These are phyloP conservation scores for Cassiopea andromeda DNA, from an alignment of 30 jellyfish, hydroid and myxozoan genomes.

Conservation along the genomic window DNA sequence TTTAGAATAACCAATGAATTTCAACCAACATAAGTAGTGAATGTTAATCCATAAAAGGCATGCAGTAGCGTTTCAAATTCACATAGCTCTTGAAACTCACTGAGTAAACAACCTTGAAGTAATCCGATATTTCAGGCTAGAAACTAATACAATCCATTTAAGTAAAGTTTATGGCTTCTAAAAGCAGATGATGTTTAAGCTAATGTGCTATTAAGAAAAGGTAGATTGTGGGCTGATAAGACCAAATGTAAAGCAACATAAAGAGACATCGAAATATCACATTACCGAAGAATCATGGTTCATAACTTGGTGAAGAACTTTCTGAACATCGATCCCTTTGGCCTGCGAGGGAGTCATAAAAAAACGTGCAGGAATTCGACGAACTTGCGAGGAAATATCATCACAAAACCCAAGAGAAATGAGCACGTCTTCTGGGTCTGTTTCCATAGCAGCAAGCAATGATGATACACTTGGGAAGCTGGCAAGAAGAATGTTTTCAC, in stretches of 20 bases:
- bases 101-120: no score
- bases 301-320: constrained; percentile 20
- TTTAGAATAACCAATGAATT: no score
- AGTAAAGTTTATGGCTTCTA: no score
- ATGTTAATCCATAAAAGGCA: no score
- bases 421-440: constrained; percentile 71
- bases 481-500: not conserved
- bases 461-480: constrained; percentile 64
- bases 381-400: constrained; percentile 21
- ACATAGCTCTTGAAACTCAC: no score
- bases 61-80: no score
- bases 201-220: no score
- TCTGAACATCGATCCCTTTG: constrained; percentile 62
- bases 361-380: constrained; percentile 66
- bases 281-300: constrained; percentile 32
- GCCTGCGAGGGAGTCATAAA: constrained; percentile 61
- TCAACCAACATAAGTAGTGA: no score
- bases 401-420: constrained; percentile 64
- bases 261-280: not conserved
- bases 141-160: no score
- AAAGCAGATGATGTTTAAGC: no score
- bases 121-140: no score
- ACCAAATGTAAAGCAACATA: not conserved
- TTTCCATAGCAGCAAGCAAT: constrained; percentile 63
- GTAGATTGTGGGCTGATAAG: not conserved